Percentiles rank a stretch among this genome's conserved stretches.
phyloP scores from a whole-genome alignment of 1,140 invertebrate species.

The Drosophila quadrilineata region DNA sequence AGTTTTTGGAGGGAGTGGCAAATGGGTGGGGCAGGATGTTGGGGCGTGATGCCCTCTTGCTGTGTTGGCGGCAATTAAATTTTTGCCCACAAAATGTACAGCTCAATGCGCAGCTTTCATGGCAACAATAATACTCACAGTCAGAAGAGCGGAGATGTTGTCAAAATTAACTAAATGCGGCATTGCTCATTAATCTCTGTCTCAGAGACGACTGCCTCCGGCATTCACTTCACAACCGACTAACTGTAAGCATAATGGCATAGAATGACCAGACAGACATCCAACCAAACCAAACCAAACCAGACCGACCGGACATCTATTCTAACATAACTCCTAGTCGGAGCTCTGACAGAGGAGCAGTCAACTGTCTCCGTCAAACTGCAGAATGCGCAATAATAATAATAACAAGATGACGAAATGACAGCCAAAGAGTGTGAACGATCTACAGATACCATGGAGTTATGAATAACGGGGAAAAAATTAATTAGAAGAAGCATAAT shows the following conservation, averaged over 20 bases:
- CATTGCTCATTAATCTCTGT: conserved; percentile 73
- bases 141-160: conserved; percentile 63
- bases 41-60: conserved; percentile 15
- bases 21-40: conserved; percentile 3
- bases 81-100: conserved; percentile 50
- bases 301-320: conserved; percentile 26
- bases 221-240: no score
- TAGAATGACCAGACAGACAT: conserved; percentile 14
- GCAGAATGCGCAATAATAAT: conserved; percentile 26
- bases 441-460: no score
- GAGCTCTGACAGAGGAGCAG: no score
- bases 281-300: conserved; percentile 36
- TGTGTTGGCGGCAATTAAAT: conserved; percentile 61
- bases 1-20: conserved; percentile 1
- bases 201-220: conserved; percentile 12
- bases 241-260: conserved; percentile 17
- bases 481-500: no score
- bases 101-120: conserved; percentile 50
- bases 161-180: conserved; percentile 77
- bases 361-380: conserved; percentile 6
- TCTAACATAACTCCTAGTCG: conserved; percentile 17
- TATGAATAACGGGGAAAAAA: no score
- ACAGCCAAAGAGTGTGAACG: no score
- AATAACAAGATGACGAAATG: no score
- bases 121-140: conserved; percentile 58